Evolutionary conservation across 2,797 vertebrate genomes (phyloP).

Genomic region (Botia almorhae): DNA sequence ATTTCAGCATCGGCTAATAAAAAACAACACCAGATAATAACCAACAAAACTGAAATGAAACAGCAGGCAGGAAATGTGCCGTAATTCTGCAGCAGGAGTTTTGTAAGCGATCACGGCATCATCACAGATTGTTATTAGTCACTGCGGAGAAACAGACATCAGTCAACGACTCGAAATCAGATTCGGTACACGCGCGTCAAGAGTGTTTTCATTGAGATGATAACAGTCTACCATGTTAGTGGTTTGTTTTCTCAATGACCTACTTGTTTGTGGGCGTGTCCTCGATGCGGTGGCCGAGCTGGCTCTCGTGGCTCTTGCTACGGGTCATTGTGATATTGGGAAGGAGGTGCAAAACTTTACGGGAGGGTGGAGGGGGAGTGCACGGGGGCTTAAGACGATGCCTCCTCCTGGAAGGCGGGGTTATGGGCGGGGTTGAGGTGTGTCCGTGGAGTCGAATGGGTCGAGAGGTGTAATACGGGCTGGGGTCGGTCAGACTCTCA

Average conservation of each 20-base stretch:
- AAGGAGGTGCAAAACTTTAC: constrained; percentile 90
- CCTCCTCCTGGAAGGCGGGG: constrained; percentile 86
- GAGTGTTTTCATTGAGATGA: too few relatives aligned
- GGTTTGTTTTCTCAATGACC: constrained; percentile 56
- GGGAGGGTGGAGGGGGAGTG: constrained; percentile 92
- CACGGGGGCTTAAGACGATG: constrained; percentile 91
- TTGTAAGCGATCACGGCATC: not conserved
- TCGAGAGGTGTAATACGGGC: constrained; percentile 75
- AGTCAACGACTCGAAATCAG: not conserved
- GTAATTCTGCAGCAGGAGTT: not conserved
- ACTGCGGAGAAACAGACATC: not conserved
- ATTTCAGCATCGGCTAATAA: too few relatives aligned
- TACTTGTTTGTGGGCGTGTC: constrained; percentile 90
- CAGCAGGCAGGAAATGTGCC: not conserved
- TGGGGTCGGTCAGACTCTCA: constrained; percentile 84
- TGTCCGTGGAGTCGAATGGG: constrained; percentile 82
- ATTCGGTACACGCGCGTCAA: not conserved
- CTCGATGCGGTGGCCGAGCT: constrained; percentile 95
- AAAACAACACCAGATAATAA: not conserved
- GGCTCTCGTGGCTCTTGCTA: constrained; percentile 98
- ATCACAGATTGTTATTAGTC: constrained; percentile 31
- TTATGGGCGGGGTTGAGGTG: constrained; percentile 88
- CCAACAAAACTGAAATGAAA: not conserved
- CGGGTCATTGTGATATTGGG: constrained; percentile 91
- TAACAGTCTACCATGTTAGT: too few relatives aligned